Percentiles rank a stretch among this genome's conserved stretches.
Conservation (phyloP, 2,797 vertebrate species). For the Alosa sapidissima region DNA sequence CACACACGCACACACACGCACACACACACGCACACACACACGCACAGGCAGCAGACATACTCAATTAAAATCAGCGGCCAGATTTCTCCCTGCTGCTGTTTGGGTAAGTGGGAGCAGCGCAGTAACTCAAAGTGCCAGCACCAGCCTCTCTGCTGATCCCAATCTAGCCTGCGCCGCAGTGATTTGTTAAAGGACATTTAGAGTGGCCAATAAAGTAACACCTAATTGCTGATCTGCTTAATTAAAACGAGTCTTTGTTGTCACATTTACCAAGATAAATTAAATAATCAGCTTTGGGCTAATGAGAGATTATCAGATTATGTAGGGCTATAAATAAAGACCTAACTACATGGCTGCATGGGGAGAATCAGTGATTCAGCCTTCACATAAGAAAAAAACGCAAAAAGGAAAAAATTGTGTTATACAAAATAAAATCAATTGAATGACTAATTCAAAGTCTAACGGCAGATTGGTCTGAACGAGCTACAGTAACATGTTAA, state of each 20-base stretch:
- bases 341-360: constrained; percentile 51
- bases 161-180: constrained; percentile 69
- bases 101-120: constrained; percentile 57
- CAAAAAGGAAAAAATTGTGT: neutral
- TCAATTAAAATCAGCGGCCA: constrained; percentile 15
- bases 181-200: constrained; percentile 76
- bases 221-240: constrained; percentile 85
- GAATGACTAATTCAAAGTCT: neutral
- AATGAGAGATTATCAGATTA: constrained; percentile 89
- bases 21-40: constrained; percentile 27
- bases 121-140: constrained; percentile 75
- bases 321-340: constrained; percentile 79
- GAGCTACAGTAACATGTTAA: neutral
- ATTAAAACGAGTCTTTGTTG: constrained; percentile 84
- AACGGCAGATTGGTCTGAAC: neutral
- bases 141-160: constrained; percentile 71
- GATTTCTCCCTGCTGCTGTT: constrained; percentile 42
- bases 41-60: constrained; percentile 26
- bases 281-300: constrained; percentile 85
- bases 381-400: neutral
- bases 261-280: constrained; percentile 87
- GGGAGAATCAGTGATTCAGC: constrained; percentile 21
- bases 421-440: neutral
- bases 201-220: constrained; percentile 81
- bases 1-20: neutral